Percentiles rank a stretch among this genome's conserved stretches.
Conservation (phyloP, 1,140 invertebrate species). For the Nephotettix cincticeps region DNA sequence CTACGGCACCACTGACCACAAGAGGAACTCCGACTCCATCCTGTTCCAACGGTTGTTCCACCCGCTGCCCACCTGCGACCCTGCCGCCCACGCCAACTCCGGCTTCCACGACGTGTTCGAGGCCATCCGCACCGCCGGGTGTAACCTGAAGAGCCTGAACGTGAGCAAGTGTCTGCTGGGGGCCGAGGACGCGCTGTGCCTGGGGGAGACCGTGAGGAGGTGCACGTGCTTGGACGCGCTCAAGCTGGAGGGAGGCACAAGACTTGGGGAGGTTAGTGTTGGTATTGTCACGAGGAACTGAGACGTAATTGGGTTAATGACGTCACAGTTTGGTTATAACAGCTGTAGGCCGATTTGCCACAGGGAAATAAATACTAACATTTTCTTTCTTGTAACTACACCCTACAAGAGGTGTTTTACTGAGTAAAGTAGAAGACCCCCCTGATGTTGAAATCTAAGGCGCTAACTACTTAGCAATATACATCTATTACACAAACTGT, state of each 20-base stretch:
- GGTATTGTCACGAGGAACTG: too few species aligned
- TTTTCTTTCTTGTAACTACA: too few species aligned
- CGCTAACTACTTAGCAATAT: too few species aligned
- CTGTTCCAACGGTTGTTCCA: constrained; percentile 53
- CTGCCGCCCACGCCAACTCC: constrained; percentile 48
- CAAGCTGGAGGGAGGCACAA: constrained; percentile 53
- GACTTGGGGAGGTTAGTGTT: constrained; percentile 44
- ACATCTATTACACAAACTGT: too few species aligned
- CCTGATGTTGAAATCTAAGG: too few species aligned
- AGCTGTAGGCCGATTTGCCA: too few species aligned
- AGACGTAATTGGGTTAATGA: too few species aligned
- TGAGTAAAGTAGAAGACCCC: too few species aligned
- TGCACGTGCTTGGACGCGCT: constrained; percentile 54
- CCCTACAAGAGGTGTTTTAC: too few species aligned
- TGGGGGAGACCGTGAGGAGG: constrained; percentile 55
- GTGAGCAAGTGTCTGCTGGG: constrained; percentile 53
- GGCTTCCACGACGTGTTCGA: constrained; percentile 53
- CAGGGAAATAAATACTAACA: too few species aligned
- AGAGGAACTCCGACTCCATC: constrained; percentile 54
- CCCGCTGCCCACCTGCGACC: constrained; percentile 53
- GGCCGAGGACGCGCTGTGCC: constrained; percentile 54
- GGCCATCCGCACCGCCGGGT: constrained; percentile 50
- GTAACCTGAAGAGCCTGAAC: constrained; percentile 54
- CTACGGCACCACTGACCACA: constrained; percentile 46
- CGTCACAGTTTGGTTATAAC: too few species aligned